A percentile compares a stretch with the other conserved stretches of the same genome.
phyloP scores from a whole-genome alignment of 2,113 vertebrate genomes.

The Sphyrna mokarran region DNA sequence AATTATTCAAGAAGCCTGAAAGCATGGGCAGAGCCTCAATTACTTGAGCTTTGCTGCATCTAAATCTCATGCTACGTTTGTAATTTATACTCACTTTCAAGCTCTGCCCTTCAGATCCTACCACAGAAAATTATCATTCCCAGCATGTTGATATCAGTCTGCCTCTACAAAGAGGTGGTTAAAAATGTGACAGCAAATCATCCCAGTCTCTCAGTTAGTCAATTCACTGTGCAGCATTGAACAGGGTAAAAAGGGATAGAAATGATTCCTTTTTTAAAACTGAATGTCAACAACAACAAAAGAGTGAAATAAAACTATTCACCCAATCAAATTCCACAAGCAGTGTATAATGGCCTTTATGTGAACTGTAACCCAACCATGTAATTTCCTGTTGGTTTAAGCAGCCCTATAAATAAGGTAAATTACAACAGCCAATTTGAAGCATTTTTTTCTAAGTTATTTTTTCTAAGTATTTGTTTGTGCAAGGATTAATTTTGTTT shows the following conservation, averaged over 20 bases:
- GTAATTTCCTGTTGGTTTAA: background rate
- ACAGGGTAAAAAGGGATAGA: background rate
- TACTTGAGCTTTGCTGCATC: background rate
- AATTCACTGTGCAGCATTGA: background rate
- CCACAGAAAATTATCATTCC: background rate
- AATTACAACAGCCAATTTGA: background rate
- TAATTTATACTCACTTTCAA: background rate
- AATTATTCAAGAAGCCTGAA: background rate
- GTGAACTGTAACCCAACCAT: background rate
- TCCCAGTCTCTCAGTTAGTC: background rate
- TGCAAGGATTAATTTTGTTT: background rate
- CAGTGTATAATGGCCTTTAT: background rate
- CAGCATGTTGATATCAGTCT: background rate
- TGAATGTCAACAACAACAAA: background rate
- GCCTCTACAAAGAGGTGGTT: background rate
- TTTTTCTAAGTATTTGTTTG: background rate
- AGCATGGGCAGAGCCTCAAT: background rate
- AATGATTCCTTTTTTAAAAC: background rate
- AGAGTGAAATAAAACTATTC: background rate
- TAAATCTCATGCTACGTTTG: background rate
- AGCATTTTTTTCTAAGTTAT: background rate
- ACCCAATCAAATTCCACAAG: background rate
- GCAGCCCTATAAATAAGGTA: background rate
- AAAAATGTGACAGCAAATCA: background rate
- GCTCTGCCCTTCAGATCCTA: background rate